Percentiles rank a stretch among this genome's conserved stretches.
These are phyloP conservation scores for Haemorhous mexicanus DNA, from an alignment of 2,113 vertebrate genomes.

Conservation along the genomic window DNA sequence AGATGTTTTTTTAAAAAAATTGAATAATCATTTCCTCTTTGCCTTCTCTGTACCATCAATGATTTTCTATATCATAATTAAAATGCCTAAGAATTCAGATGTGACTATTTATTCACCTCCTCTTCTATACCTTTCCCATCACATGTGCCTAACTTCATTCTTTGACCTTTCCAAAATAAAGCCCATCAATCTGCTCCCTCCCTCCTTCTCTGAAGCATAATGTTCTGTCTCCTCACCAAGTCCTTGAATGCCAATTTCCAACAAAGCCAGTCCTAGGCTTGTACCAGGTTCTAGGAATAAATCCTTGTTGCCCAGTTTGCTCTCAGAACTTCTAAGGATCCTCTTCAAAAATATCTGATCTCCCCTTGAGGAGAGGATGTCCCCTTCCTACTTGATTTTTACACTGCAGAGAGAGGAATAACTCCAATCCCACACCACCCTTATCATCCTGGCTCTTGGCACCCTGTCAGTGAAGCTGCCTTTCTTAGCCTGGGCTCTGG, in stretches of 20 bases:
- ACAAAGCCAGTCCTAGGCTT: background rate
- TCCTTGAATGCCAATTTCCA: background rate
- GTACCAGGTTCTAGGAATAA: background rate
- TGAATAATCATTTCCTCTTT: background rate
- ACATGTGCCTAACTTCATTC: background rate
- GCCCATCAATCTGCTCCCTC: background rate
- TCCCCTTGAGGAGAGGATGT: background rate
- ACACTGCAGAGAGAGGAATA: background rate
- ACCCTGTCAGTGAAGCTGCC: rapidly evolving
- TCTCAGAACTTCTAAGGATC: background rate
- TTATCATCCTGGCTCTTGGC: background rate
- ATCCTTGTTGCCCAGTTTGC: background rate
- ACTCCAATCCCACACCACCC: background rate
- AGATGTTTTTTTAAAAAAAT: background rate
- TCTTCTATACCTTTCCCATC: background rate
- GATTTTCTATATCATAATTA: background rate
- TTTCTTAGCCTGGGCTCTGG: background rate
- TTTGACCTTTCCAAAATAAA: background rate
- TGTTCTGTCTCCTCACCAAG: background rate
- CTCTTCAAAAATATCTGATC: background rate
- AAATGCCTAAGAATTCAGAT: background rate
- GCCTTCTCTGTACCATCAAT: background rate
- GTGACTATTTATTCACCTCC: background rate
- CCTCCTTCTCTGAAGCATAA: background rate
- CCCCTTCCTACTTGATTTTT: background rate